Percentiles rank a stretch among this genome's conserved stretches.
phyloP scores from a whole-genome alignment of 2,797 vertebrate species.

The Bradypodion pumilum region DNA sequence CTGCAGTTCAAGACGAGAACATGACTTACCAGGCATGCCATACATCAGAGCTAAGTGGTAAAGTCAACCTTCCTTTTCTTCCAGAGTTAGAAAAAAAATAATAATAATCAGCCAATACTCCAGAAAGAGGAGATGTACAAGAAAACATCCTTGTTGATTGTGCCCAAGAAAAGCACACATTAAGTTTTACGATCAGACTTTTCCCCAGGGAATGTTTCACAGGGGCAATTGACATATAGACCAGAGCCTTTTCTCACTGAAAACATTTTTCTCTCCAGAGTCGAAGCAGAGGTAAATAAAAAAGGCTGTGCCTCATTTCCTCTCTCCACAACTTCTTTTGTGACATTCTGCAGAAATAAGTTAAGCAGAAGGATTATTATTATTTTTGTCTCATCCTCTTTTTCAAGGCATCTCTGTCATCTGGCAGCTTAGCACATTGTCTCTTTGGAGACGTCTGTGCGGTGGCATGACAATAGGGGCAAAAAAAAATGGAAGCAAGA shows the following conservation, averaged over 20 bases:
- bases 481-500: slow-evolving; percentile 20
- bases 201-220: not conserved
- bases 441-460: slow-evolving; percentile 48
- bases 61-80: not conserved
- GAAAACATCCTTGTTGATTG: not conserved
- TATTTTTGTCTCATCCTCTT: slow-evolving; percentile 22
- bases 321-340: slow-evolving; percentile 50
- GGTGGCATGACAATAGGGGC: slow-evolving; percentile 36
- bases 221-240: not conserved
- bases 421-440: slow-evolving; percentile 28
- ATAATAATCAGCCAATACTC: too few relatives aligned
- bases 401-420: slow-evolving; percentile 30
- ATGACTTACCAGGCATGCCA: not conserved
- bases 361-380: slow-evolving; percentile 6
- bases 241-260: not conserved
- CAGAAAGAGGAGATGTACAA: not conserved
- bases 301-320: slow-evolving; percentile 9
- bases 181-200: not conserved
- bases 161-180: not conserved
- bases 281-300: not conserved
- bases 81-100: not conserved
- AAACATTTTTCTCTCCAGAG: not conserved
- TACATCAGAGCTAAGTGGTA: not conserved
- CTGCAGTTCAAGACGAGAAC: not conserved
- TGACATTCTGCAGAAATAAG: slow-evolving; percentile 38